Evolutionary conservation across 2,888 invertebrate genomes (phyloP), one percentile per base, ranked within the genome.

Genomic region (Carcina quercana): DNA sequence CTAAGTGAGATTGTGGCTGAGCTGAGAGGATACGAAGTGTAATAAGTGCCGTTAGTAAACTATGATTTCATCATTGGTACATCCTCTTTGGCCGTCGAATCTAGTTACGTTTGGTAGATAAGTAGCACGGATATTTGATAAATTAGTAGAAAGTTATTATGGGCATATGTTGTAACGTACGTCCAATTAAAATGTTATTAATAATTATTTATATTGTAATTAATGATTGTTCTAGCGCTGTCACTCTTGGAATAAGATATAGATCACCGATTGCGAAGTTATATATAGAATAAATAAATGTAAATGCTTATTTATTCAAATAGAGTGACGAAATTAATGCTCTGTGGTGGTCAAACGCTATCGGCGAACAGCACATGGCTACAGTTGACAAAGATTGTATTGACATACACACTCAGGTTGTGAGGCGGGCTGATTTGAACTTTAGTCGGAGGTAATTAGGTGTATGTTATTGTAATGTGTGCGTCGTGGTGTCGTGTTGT

Each of bases 271-370:
- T 70, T 69, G 63, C 66, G 63, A 53, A 53, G 55, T 51, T 52
- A 57, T 51, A 53, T 56, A 61, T 65, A 54, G 53, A 64, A 63
- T 69, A 66, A 59, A 59, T 66, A 40, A 46, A 74, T 68, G 66
- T 68, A 67, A 74, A 71, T 65, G 64, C 63, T 69, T 74, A 68
- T 73, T 76, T 74, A 78, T 76, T 75, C 65, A 72, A 76, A 73
- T 71, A 64, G 61, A 68, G 69, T 79, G 78, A 73, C 66, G 78
- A 76, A 79, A 80, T 73, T 59, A 70, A 71, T 69, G 66, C n/a
- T 65, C 59, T 61, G 63, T 57, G 60, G 56, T 59, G 68, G 72
- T 70, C 60, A 61, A 64, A 57, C 51, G 65, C 56, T 63, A 66
- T 66, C 63, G 56, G 53, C 50, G 57, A 11, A 24, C 30, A 15